Evolutionary conservation across 2,113 vertebrate species (phyloP), one percentile per base, ranked within the genome.

Genomic region (Plectropomus leopardus): DNA sequence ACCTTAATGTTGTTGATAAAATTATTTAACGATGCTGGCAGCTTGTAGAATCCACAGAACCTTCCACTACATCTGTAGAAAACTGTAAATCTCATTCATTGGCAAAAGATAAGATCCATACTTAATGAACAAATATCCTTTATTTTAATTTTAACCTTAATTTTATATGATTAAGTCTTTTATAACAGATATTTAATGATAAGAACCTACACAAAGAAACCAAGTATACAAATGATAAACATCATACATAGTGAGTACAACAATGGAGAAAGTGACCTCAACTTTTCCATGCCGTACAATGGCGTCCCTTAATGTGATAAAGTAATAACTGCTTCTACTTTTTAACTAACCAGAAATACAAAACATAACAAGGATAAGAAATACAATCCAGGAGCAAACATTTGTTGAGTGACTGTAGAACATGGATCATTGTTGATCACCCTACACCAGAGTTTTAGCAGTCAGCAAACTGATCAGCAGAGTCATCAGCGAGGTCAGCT

Each of bases 381-480:
- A 34, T 21, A 21, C 9, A 34, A 40, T 40, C 11, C 5, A 36
- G 40, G 34, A 60, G 58, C 11, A 23, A 23, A 58, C 23, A 11
- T n/a, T 40, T 60, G 21, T 28, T 17, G 23, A 45, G 23, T 44
- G 13, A 45, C 28, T 64, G 15, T 42, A 16, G n/a, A 26, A 44
- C 19, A 44, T 45, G 40, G 4, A 23, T 40, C 14, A 24, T 53
- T 3, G 17, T 68, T 36, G 48, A 67, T 47, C 1, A 24, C 3
- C 2, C 24, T 72, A 72, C 6, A 36, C 28, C 14, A 88, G 26
- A 55, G 17, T 40, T 61, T 50, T 74, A n/a, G n/a, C 24, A 32
- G 54, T 44, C 42, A 80, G 40, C 40, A 80, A 65, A 24, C 63
- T 51, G 65, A 75, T 4, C 0, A 84, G 53, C 59, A 86, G 48